Percentiles rank a stretch among this genome's conserved stretches.
phyloP scores from a whole-genome alignment of 92 coral and sea anemone species.

The Blastomussa wellsi region DNA sequence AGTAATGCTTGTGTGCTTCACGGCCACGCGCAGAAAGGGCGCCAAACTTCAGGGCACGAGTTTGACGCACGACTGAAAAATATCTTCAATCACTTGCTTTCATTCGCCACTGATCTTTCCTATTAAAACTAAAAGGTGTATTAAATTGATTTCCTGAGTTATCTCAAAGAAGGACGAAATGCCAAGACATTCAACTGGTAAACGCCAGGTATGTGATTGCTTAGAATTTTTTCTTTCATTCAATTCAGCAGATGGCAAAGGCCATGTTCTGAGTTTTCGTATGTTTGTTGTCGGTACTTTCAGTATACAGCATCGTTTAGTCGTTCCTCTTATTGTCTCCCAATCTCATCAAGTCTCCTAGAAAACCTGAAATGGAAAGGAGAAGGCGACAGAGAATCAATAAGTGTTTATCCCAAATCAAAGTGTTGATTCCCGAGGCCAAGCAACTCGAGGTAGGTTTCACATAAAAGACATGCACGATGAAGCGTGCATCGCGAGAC shows the following conservation, averaged over 20 bases:
- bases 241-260: neutral
- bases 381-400: slow-evolving; percentile 40
- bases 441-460: slow-evolving; percentile 42
- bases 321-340: neutral
- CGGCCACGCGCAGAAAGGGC: slow-evolving; percentile 38
- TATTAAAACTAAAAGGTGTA: neutral
- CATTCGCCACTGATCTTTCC: neutral
- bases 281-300: neutral
- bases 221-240: neutral
- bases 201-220: slow-evolving; percentile 16
- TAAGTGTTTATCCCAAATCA: slow-evolving; percentile 34
- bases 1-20: neutral
- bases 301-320: too few relatives aligned
- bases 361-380: slow-evolving; percentile 50
- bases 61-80: slow-evolving; percentile 24
- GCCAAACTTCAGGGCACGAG: slow-evolving; percentile 39
- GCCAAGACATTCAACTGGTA: slow-evolving; percentile 27
- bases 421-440: slow-evolving; percentile 42
- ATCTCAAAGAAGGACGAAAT: neutral
- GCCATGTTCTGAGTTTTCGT: neutral
- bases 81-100: neutral
- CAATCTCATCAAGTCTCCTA: slow-evolving; percentile 14
- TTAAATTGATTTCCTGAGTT: neutral
- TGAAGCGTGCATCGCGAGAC: neutral
- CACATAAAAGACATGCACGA: neutral